These are phyloP conservation scores for Sebastes fasciatus DNA, from an alignment of 2,113 vertebrate species.

Conservation along the genomic window DNA sequence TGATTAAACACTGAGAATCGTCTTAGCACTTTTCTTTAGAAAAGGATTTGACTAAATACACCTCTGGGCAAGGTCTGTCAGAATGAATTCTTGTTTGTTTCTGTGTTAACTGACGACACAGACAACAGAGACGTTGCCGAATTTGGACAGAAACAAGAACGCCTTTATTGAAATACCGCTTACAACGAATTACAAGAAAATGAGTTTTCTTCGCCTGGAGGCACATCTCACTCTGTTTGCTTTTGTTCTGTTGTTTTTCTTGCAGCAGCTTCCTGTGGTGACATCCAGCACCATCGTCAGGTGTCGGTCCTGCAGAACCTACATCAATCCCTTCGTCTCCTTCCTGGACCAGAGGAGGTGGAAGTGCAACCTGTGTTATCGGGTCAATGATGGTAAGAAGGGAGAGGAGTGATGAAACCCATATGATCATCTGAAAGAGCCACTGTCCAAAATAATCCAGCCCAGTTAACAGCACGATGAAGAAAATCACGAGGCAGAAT, in stretches of 20 bases:
- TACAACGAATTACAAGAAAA: background rate
- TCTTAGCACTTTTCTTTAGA: background rate
- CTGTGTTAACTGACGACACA: conserved; percentile 15
- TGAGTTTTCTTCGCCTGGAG: background rate
- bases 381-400: conserved; percentile 94
- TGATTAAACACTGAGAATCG: conserved; percentile 1
- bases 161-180: conserved; percentile 16
- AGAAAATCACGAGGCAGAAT: background rate
- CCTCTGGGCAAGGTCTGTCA: conserved; percentile 2
- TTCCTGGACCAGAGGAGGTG: conserved; percentile 96
- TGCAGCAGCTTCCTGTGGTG: conserved; percentile 96
- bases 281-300: conserved; percentile 97
- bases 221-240: background rate
- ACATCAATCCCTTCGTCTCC: conserved; percentile 97
- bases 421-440: background rate
- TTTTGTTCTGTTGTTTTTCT: conserved; percentile 41
- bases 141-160: conserved; percentile 14
- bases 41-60: background rate
- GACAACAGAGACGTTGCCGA: conserved; percentile 4
- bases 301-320: conserved; percentile 96
- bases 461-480: background rate
- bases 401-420: background rate
- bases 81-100: background rate
- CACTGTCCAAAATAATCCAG: background rate
- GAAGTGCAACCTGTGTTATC: conserved; percentile 97